Evolutionary conservation across 2,797 vertebrate species (phyloP).

Genomic region (Petrocephalus schoutedeni): DNA sequence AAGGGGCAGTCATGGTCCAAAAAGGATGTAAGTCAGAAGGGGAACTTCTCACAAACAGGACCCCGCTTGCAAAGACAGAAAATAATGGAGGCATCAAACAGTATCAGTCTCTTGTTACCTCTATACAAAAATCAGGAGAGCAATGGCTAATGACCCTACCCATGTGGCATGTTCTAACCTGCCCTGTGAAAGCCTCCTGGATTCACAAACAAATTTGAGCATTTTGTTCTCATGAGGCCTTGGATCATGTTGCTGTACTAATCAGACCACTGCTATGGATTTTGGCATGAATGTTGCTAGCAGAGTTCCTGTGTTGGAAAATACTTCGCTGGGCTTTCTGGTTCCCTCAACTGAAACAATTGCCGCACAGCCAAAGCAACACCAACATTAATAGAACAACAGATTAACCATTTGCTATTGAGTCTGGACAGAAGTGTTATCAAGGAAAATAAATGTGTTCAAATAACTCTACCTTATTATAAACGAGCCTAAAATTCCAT

Average conservation of each 20-base stretch:
- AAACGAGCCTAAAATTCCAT: neutral
- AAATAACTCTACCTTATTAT: neutral
- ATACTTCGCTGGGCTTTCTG: neutral
- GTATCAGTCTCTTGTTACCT: neutral
- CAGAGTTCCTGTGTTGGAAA: neutral
- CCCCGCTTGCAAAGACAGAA: neutral
- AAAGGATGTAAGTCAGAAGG: neutral
- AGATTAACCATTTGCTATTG: neutral
- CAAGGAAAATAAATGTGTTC: neutral
- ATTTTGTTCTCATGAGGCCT: neutral
- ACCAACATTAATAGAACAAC: neutral
- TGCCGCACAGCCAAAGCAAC: neutral
- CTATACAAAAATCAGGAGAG: neutral
- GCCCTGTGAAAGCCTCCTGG: neutral
- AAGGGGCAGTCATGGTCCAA: neutral
- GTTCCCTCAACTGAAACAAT: neutral
- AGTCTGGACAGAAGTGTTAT: neutral
- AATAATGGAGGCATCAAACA: neutral
- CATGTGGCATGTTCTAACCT: conserved; percentile 8
- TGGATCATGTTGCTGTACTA: neutral
- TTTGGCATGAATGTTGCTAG: neutral
- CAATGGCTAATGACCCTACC: neutral
- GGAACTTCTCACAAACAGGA: neutral
- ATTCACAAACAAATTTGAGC: conserved; percentile 6
- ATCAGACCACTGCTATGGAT: neutral